Base-by-base conservation (phyloP, 1,140 invertebrate genomes). In the Papilio polytes region DNA sequence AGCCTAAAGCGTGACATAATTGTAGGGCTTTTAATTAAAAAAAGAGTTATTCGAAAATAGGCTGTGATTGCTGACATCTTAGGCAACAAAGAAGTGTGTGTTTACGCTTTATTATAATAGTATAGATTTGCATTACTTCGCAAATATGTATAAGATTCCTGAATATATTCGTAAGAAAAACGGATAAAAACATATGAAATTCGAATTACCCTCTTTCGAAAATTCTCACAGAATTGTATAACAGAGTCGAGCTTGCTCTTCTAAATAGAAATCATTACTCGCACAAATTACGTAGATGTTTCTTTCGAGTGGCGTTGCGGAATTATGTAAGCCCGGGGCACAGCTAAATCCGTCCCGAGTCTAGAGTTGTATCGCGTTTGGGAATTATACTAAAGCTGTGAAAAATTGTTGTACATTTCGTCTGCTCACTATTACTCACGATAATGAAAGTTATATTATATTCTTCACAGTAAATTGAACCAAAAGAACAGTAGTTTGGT, bases 201-300 rank as follows among this genome's bases (percentile, higher is more conserved):
- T 41, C 36, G 36, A 41, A 41, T 41, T 8, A 41, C 8, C 36
- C n/a, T 56, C 53, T 56, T 56, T 56, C 53, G 53, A 56, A 56
- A 20, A n/a, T 56, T n/a, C 53, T 15, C 2, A 51, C 48, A 1
- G 48, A 51, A 59, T 22, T 22, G 56, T n/a, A 59, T 9, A 63
- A 63, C 10, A 63, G 10, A 70, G 13, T 26, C 22, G 63, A 70
- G 63, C 63, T 70, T 31, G 36, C 22, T 36, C 22, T 31, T 36
- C 26, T 70, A 31, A 36, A 70, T 70, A 70, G 63, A 70, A 36
- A 70, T 70, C 63, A 31, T 70, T 70, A 70, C 63, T 31, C 63
- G 63, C 63, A 31, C 63, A 70, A 70, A 70, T 70, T 31, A 70
- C 63, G 63, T 31, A 70, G 63, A 70, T 70, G 63, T 70, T 70